Evolutionary conservation across 2,888 invertebrate species (phyloP), one percentile per base, ranked within the genome.

Genomic region (Cataglyphis rosenhaueri): DNA sequence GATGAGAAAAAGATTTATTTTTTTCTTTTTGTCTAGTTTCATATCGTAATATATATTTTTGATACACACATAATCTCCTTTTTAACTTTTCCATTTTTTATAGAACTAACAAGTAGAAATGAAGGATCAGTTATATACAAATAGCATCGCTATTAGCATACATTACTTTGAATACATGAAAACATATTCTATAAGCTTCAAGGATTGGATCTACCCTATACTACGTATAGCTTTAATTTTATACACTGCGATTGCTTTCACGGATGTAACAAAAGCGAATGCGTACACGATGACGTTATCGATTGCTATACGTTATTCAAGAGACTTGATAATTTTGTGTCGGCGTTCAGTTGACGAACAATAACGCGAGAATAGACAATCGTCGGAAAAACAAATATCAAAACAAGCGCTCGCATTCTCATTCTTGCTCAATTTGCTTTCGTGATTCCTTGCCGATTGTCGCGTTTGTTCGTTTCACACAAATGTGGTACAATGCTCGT

Each of bases 321-420:
- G 57, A 71, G 41, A 78, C 41, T 71, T 84, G 84, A 82, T 86
- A 87, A 87, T 87, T 81, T 79, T 64, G 35, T 76, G 78, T 59
- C 81, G 66, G 62, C 73, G 52, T n/a, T 52, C n/a, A 57, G 87
- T 83, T 83, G 78, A 65, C 81, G 78, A 85, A 87, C 81, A 81
- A 86, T 87, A 83, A 64, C 76, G 81, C 76, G 66, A 68, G 32
- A 38, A 38, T 64, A 62, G 79, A 35, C 70, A 32, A 83, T 32
- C 82, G 85, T 82, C 74, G 15, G 64, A 29, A 29, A 29, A 83
- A 66, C 83, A 84, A 81, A 87, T 87, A 87, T 86, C 82, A 68
- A 25, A n/a, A 70, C 66, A 29, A n/a, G 59, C 73, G 64, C 78
- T 84, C 76, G 87, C 84, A 82, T 59, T 71, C 59, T 71, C 38